These are phyloP conservation scores for Odocoileus virginianus DNA, from an alignment of 2,113 vertebrate species.

Conservation along the genomic window DNA sequence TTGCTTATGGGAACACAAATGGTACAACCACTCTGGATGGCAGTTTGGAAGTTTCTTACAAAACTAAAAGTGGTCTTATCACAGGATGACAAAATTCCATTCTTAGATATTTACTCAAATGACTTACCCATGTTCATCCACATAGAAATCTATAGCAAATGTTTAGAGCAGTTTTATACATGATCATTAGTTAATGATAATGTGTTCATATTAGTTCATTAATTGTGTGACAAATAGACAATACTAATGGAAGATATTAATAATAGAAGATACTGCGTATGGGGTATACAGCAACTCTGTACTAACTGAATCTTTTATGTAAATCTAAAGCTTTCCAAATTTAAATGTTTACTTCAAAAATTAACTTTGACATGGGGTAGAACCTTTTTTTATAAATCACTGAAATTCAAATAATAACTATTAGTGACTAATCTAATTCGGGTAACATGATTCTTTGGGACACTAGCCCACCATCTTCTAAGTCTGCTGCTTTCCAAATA, in stretches of 20 bases:
- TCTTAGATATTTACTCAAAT: not conserved
- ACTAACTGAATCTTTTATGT: not conserved
- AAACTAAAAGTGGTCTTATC: not conserved
- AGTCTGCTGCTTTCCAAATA: not conserved
- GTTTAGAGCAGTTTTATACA: not conserved
- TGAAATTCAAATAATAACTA: not conserved
- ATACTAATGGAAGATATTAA: not conserved
- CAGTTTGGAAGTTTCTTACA: not conserved
- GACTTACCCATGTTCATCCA: not conserved
- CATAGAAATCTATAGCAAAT: not conserved
- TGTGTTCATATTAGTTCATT: not conserved
- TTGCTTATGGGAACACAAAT: not conserved
- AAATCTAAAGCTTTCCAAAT: not conserved
- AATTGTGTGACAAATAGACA: not conserved
- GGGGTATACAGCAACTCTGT: not conserved
- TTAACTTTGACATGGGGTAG: not conserved
- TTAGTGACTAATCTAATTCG: not conserved
- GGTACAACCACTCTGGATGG: not conserved
- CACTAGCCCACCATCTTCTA: not conserved
- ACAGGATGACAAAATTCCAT: not conserved
- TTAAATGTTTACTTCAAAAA: not conserved
- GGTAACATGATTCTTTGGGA: not conserved
- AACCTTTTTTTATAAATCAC: not conserved
- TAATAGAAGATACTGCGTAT: not conserved
- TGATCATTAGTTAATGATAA: not conserved